Percentiles rank a stretch among this genome's conserved stretches.
phyloP scores from a whole-genome alignment of 2,888 invertebrate species.

The Ophion slaviceki region DNA sequence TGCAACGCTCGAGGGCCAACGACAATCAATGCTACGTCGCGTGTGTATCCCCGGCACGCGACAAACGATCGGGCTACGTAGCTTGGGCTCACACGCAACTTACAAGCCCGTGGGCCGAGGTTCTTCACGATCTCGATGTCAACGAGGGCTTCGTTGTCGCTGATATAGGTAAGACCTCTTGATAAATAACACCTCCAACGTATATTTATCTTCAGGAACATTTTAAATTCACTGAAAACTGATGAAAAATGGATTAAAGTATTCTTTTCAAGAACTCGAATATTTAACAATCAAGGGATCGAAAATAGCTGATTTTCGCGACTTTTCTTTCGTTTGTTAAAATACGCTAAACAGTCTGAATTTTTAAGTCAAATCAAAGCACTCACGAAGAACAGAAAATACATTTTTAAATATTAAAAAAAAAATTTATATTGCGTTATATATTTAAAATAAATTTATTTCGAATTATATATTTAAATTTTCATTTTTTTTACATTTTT shows the following conservation, averaged over 20 bases:
- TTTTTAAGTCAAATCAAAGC: too few relatives aligned
- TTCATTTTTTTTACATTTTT: neutral
- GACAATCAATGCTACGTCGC: constrained; percentile 96
- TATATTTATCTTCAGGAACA: neutral
- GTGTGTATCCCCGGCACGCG: constrained; percentile 93
- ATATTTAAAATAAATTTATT: too few relatives aligned
- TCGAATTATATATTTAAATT: too few relatives aligned
- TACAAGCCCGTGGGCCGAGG: constrained; percentile 93
- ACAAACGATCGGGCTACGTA: constrained; percentile 89
- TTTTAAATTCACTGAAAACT: neutral
- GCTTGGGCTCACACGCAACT: constrained; percentile 95
- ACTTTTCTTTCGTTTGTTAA: too few relatives aligned
- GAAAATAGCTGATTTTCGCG: neutral
- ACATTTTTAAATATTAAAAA: too few relatives aligned
- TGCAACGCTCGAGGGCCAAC: constrained; percentile 91
- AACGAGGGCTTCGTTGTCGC: constrained; percentile 89
- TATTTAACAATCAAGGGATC: neutral
- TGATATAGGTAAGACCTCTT: constrained; percentile 88
- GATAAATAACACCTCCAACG: neutral
- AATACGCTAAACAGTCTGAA: too few relatives aligned
- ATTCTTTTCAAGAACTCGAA: neutral
- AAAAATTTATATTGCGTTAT: too few relatives aligned
- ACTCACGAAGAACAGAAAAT: too few relatives aligned
- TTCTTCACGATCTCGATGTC: constrained; percentile 89
- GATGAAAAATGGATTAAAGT: neutral